Percentiles rank a stretch among this genome's conserved stretches.
Conservation (phyloP, 53 echinoderm and acorn worm genomes). For the Antedon mediterranea region DNA sequence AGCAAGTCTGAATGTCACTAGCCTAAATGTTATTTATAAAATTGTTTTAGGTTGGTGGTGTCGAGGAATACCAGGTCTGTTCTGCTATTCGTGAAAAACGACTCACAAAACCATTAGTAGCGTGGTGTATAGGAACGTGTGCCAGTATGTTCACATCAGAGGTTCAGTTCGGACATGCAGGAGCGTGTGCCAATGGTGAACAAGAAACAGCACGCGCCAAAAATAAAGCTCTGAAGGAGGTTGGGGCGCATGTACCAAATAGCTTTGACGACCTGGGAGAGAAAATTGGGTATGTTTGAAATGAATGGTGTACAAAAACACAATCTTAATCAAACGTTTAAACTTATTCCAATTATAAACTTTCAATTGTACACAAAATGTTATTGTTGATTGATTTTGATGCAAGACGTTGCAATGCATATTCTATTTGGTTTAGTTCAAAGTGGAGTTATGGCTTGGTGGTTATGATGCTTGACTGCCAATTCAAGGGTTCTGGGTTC, state of each 20-base stretch:
- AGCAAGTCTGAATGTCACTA: too few relatives aligned
- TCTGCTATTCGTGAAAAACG: conserved; percentile 57
- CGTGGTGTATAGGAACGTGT: conserved; percentile 97
- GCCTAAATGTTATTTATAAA: neutral
- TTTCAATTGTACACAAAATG: too few relatives aligned
- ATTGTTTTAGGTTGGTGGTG: conserved; percentile 58
- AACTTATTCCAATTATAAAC: too few relatives aligned
- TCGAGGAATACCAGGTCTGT: conserved; percentile 86
- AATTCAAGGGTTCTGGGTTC: too few relatives aligned
- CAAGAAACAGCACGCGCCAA: conserved; percentile 78
- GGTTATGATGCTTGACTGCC: too few relatives aligned
- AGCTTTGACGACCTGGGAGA: conserved; percentile 94
- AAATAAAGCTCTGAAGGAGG: conserved; percentile 84
- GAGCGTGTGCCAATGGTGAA: conserved; percentile 87
- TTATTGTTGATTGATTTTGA: too few relatives aligned
- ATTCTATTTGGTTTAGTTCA: too few relatives aligned
- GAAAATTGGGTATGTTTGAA: conserved; percentile 55
- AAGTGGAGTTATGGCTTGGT: too few relatives aligned
- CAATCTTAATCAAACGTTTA: too few relatives aligned
- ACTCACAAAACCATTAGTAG: conserved; percentile 74
- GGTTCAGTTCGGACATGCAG: conserved; percentile 97
- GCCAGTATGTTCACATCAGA: conserved; percentile 91
- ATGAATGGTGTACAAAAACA: too few relatives aligned
- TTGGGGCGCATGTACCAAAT: conserved; percentile 76
- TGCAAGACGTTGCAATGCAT: too few relatives aligned